Evolutionary conservation across 2,797 vertebrate genomes (phyloP).

Genomic region (Sebastes vulpes): DNA sequence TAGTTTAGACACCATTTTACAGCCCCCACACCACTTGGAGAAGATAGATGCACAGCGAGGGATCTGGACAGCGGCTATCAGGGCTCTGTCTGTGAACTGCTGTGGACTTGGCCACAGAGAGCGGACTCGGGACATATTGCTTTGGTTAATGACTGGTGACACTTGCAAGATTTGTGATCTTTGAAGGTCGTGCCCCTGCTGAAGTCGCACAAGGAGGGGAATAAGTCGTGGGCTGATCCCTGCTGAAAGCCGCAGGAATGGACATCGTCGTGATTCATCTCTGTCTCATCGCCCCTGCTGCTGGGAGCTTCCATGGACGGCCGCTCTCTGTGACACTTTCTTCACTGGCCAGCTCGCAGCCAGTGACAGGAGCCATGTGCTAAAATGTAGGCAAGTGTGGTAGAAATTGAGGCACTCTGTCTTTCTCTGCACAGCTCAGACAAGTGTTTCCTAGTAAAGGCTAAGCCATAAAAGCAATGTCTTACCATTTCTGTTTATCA

Average conservation of each 20-base stretch:
- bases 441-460: background rate
- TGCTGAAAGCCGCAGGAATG: conserved; percentile 65
- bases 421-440: conserved; percentile 20
- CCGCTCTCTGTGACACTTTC: conserved; percentile 59
- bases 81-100: conserved; percentile 46
- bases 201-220: conserved; percentile 69
- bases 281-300: conserved; percentile 68
- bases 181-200: conserved; percentile 74
- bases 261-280: conserved; percentile 77
- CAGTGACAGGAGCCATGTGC: conserved; percentile 57
- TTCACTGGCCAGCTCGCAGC: conserved; percentile 54
- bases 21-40: conserved; percentile 23
- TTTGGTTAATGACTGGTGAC: conserved; percentile 83
- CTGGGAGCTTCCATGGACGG: conserved; percentile 54
- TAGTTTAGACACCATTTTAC: conserved; percentile 45
- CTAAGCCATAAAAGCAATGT: background rate
- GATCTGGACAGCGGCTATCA: conserved; percentile 48
- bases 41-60: conserved; percentile 47
- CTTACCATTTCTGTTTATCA: background rate
- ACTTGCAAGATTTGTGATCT: conserved; percentile 80
- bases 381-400: conserved; percentile 47
- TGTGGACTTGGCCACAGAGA: conserved; percentile 50
- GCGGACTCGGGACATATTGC: conserved; percentile 77
- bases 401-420: conserved; percentile 51
- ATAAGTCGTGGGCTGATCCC: conserved; percentile 63